Conservation (phyloP, 2,113 vertebrate genomes). For the Pachypanchax playfairii region DNA sequence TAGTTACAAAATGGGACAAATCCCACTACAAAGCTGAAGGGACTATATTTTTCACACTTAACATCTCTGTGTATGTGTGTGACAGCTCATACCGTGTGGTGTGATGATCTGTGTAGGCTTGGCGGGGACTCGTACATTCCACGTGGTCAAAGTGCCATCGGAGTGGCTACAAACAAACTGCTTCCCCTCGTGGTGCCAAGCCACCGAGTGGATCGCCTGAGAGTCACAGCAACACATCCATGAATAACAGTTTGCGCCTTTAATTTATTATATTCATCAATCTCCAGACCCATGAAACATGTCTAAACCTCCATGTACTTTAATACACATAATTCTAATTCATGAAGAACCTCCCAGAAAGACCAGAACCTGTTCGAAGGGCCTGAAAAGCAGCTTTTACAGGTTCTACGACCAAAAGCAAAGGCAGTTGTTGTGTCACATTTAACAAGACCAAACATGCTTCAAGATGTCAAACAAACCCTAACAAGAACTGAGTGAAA, state of each 20-base stretch:
- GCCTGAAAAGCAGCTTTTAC: background rate
- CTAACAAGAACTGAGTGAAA: background rate
- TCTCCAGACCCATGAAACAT: too few species aligned
- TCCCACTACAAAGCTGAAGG: background rate
- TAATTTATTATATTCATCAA: too few species aligned
- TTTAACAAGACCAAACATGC: background rate
- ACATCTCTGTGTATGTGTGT: conserved; percentile 5
- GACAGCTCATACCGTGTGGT: conserved; percentile 88
- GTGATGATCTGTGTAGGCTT: conserved; percentile 94
- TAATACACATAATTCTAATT: background rate
- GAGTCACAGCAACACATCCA: conserved; percentile 25
- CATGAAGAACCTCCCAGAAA: background rate
- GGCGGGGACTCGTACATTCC: conserved; percentile 91
- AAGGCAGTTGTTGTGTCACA: background rate
- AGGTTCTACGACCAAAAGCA: background rate
- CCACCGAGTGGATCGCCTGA: conserved; percentile 96
- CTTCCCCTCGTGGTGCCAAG: conserved; percentile 99
- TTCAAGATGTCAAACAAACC: background rate
- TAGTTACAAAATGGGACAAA: too few species aligned
- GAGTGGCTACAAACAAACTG: conserved; percentile 99
- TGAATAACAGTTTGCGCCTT: too few species aligned
- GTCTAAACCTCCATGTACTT: too few species aligned
- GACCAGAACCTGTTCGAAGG: background rate
- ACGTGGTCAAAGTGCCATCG: conserved; percentile 95
- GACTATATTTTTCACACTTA: background rate